These are phyloP conservation scores for Gymnorhina tibicen DNA, from an alignment of 2,113 vertebrate species.

Conservation along the genomic window DNA sequence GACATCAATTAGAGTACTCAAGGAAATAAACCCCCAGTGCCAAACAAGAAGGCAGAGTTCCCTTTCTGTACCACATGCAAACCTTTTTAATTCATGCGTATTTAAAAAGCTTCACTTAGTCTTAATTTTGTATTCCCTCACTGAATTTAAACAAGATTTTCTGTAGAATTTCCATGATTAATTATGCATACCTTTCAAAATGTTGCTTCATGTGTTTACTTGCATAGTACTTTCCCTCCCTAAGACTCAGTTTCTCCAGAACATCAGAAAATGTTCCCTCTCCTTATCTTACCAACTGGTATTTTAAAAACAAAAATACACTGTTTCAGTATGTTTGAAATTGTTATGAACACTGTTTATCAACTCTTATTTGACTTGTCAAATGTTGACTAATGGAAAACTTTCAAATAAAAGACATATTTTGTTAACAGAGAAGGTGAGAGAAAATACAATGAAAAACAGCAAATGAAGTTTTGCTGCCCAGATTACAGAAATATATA, in stretches of 20 bases:
- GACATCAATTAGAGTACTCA: neutral
- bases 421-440: neutral
- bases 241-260: slow-evolving; percentile 81
- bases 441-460: neutral
- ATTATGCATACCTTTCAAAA: slow-evolving; percentile 78
- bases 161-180: neutral
- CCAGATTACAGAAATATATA: neutral
- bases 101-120: neutral
- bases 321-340: neutral
- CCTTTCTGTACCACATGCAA: neutral
- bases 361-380: neutral
- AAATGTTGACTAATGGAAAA: neutral
- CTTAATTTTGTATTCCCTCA: neutral
- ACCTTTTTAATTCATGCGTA: neutral
- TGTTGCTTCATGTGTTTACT: slow-evolving; percentile 87
- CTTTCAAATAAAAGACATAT: neutral
- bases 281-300: slow-evolving; percentile 82
- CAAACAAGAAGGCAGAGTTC: neutral
- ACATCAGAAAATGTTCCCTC: slow-evolving; percentile 90
- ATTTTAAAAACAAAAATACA: slow-evolving; percentile 70
- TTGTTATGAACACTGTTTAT: neutral
- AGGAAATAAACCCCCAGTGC: neutral
- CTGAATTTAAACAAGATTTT: neutral
- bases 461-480: neutral
- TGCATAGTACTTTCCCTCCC: slow-evolving; percentile 79